These are phyloP conservation scores for Halictus ligatus DNA, from an alignment of 2,888 invertebrate genomes.

Conservation along the genomic window DNA sequence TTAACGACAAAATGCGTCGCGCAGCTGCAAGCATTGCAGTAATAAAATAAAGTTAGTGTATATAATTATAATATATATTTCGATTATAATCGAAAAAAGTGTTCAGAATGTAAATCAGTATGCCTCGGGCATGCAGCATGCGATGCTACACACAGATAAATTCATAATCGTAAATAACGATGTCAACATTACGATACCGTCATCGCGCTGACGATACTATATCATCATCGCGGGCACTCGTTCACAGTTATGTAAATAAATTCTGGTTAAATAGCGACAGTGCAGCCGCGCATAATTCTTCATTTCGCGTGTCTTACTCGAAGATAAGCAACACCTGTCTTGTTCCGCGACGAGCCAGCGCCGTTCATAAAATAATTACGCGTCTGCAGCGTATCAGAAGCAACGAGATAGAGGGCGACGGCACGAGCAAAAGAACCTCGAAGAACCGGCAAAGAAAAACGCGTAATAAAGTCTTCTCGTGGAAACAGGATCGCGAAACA, in stretches of 20 bases:
- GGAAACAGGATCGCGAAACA: constrained; percentile 44
- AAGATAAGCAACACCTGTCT: constrained; percentile 49
- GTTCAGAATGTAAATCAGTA: background rate
- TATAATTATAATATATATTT: too few species aligned
- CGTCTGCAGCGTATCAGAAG: constrained; percentile 8
- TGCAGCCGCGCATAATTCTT: constrained; percentile 55
- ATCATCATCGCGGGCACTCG: background rate
- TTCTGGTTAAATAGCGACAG: constrained; percentile 51
- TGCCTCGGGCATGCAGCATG: background rate
- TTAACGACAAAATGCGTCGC: background rate
- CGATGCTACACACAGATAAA: background rate
- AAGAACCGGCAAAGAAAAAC: constrained; percentile 19
- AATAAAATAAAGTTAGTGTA: background rate
- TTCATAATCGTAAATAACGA: constrained; percentile 1
- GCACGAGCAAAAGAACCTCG: background rate
- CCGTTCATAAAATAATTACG: constrained; percentile 54
- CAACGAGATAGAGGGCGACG: background rate
- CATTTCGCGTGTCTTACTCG: constrained; percentile 48
- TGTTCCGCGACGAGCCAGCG: constrained; percentile 39
- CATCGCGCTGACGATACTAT: background rate
- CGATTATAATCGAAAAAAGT: background rate
- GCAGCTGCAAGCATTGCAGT: background rate
- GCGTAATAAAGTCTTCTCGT: constrained; percentile 42
- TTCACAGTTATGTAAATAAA: constrained; percentile 54
- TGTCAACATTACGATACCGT: background rate